Base-by-base conservation (phyloP, 2,113 vertebrate species). In the Chamaea fasciata region DNA sequence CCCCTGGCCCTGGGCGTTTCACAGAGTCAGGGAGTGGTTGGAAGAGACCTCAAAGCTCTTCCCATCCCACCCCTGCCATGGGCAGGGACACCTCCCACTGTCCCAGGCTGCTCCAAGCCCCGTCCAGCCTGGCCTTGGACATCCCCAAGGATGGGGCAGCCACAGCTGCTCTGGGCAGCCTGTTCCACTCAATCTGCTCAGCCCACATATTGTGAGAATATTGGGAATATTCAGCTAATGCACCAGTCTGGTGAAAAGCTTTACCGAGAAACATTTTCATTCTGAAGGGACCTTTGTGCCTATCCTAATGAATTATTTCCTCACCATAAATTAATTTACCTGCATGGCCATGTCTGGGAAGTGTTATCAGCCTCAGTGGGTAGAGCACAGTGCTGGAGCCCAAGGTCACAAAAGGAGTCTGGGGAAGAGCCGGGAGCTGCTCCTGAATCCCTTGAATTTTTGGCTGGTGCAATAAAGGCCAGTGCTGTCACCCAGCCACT, bases 61-160 rank as follows among this genome's bases (percentile, higher is more conserved):
- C 60, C 28, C 12, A 9, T 44, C 2, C 27, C 37, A 52, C 15
- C 39, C 50, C 31, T 33, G 31, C 42, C 42, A 13, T 9, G 20
- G 22, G 8, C 59, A 42, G 52, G 44, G 59, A 44, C 42, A 74
- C 33, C 20, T 82, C 3, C 23, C 62, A 26, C 39, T 6, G 0
- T 0, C 60, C 70, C 55, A 75, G 79, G 17, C 0, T 55, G n/a
- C 47, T 76, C 47, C 47, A 39, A 39, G 46, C 53, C 20, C 33
- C 0, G 0, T n/a, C 69, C 69, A 76, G 0, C 70, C 30, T 62
- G 55, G 39, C 55, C 35, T 55, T 15, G 55, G 41, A 3, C 87
- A 49, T 0, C 55, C 1, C 55, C 26, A 49, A 0, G 39, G 47
- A 35, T 75, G 44, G n/a, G n/a, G 39, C 87, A 89, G 62, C n/a